These are phyloP conservation scores for Parazoanthus swiftii DNA, from an alignment of 92 coral and sea anemone genomes.

Conservation along the genomic window DNA sequence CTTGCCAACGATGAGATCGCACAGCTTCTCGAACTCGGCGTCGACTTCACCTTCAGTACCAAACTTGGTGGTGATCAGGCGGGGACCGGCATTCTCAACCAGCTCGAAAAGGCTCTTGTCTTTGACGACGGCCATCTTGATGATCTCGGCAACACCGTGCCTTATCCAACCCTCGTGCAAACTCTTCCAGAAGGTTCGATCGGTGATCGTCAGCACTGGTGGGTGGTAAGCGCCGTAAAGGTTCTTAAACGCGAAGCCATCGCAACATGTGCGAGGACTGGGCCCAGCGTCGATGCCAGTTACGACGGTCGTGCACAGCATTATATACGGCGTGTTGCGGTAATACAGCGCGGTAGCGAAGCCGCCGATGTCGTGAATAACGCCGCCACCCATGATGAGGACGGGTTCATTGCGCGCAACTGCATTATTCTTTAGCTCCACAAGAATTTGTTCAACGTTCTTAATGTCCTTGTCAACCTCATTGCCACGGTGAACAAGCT, in stretches of 20 bases:
- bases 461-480: constrained; percentile 69
- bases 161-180: constrained; percentile 66
- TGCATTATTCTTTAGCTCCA: constrained; percentile 43
- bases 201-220: constrained; percentile 64
- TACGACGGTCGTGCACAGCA: constrained; percentile 70
- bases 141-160: constrained; percentile 72
- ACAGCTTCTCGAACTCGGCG: constrained; percentile 46
- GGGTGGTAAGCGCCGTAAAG: constrained; percentile 78
- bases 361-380: constrained; percentile 60
- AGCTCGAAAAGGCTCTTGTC: constrained; percentile 56
- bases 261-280: constrained; percentile 73
- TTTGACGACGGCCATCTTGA: constrained; percentile 73
- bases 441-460: constrained; percentile 60
- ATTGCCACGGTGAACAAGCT: constrained; percentile 55
- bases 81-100: constrained; percentile 47
- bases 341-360: constrained; percentile 70
- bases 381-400: constrained; percentile 65
- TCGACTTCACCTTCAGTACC: constrained; percentile 64
- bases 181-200: constrained; percentile 58
- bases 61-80: constrained; percentile 63
- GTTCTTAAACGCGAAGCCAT: constrained; percentile 71
- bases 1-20: constrained; percentile 67
- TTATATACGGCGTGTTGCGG: constrained; percentile 72
- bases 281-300: constrained; percentile 78
- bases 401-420: constrained; percentile 69